Percentiles rank a stretch among this genome's conserved stretches.
These are phyloP conservation scores for Porites cylindrica DNA, from an alignment of 92 coral and sea anemone genomes.

Conservation along the genomic window DNA sequence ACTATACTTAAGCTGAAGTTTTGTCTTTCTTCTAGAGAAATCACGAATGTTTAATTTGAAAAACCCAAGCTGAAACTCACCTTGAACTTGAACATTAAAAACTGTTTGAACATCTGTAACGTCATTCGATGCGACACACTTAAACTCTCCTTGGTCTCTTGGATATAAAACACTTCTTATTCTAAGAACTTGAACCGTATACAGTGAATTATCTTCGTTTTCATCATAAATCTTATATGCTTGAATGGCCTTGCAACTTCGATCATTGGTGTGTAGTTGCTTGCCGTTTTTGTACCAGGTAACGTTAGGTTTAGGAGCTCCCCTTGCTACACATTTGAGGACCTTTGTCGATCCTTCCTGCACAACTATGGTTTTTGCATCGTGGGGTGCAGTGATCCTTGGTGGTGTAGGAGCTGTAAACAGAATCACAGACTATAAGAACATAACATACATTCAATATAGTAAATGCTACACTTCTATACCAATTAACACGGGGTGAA, in stretches of 20 bases:
- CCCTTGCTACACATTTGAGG: conserved; percentile 21
- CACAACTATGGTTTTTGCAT: background rate
- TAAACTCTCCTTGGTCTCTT: conserved; percentile 44
- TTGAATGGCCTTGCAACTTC: background rate
- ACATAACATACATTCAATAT: background rate
- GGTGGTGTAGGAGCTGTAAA: conserved; percentile 24
- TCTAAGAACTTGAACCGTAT: background rate
- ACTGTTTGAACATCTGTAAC: background rate
- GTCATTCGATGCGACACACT: conserved; percentile 41
- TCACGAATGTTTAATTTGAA: too few species aligned
- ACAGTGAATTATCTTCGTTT: background rate
- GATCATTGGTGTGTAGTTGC: background rate
- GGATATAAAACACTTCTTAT: conserved; percentile 36
- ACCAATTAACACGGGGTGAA: too few species aligned
- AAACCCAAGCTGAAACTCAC: background rate
- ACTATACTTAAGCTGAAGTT: too few species aligned
- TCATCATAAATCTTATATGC: conserved; percentile 30
- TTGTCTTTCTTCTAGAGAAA: too few species aligned
- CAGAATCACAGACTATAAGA: background rate
- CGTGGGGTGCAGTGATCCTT: background rate
- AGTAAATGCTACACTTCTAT: too few species aligned
- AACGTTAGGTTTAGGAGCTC: conserved; percentile 21
- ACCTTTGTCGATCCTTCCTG: conserved; percentile 7
- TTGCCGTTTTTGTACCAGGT: conserved; percentile 39
- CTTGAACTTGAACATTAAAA: conserved; percentile 11